Evolutionary conservation across 1,140 invertebrate genomes (phyloP).

Genomic region (Cephus cinctus): DNA sequence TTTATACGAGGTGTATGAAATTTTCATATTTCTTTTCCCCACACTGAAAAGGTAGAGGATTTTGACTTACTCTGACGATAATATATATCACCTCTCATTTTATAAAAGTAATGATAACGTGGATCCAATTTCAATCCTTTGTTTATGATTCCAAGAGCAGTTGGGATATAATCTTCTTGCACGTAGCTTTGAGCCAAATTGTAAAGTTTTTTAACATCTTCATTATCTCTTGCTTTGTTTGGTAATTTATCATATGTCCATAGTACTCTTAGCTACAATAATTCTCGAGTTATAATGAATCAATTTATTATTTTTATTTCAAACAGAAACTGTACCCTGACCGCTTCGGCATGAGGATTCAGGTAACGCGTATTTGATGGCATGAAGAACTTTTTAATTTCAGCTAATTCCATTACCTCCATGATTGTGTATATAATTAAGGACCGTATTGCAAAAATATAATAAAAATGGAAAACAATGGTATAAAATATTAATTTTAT

Average conservation of each 20-base stretch:
- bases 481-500: no score
- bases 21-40: neutral
- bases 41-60: neutral
- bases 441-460: no score
- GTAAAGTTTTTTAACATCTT: slow-evolving; percentile 5
- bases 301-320: neutral
- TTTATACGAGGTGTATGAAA: neutral
- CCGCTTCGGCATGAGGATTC: slow-evolving; percentile 12
- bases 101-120: slow-evolving; percentile 13
- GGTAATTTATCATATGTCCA: slow-evolving; percentile 15
- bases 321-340: slow-evolving; percentile 13
- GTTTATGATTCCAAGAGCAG: slow-evolving; percentile 2
- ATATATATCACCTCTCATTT: slow-evolving; percentile 11
- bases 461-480: no score
- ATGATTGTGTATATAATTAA: no score
- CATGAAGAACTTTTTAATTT: slow-evolving; percentile 14
- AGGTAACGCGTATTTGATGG: slow-evolving; percentile 13
- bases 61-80: neutral
- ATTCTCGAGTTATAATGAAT: neutral
- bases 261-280: slow-evolving; percentile 16
- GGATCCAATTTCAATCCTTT: slow-evolving; percentile 16
- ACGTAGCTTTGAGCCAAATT: slow-evolving; percentile 7
- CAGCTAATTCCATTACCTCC: slow-evolving; percentile 12
- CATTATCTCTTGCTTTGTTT: slow-evolving; percentile 1
- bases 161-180: neutral